A percentile compares a stretch with the other conserved stretches of the same genome.
These are phyloP conservation scores for Cichlasoma orientale DNA, from an alignment of 2,797 vertebrate genomes.

Conservation along the genomic window DNA sequence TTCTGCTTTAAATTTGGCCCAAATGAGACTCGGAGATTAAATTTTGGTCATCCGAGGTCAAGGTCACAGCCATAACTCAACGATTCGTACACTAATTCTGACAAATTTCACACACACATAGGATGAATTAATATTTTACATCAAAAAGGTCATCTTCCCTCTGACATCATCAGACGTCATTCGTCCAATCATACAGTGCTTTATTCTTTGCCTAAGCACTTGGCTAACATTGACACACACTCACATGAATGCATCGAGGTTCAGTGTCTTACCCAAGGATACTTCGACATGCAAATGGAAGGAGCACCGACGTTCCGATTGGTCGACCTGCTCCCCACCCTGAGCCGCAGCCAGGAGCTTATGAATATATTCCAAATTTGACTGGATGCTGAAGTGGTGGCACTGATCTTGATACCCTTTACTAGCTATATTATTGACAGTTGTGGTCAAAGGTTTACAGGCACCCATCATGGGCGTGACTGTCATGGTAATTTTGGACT, in stretches of 20 bases:
- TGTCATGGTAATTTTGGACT: too few species aligned
- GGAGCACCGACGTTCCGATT: fast-evolving
- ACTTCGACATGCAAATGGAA: not conserved
- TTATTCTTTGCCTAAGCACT: not conserved
- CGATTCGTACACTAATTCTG: not conserved
- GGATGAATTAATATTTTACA: not conserved
- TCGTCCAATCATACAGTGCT: not conserved
- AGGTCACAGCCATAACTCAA: not conserved
- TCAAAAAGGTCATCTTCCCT: not conserved
- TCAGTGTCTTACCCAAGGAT: not conserved
- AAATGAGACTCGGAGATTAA: not conserved
- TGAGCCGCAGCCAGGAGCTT: not conserved
- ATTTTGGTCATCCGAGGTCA: not conserved
- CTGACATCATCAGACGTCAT: not conserved
- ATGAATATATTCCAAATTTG: not conserved
- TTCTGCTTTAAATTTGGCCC: not conserved
- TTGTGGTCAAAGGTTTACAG: not conserved
- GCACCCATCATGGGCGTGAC: too few species aligned
- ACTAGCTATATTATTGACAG: not conserved
- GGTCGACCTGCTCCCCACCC: not conserved
- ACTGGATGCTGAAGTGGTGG: not conserved
- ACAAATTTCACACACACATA: fast-evolving
- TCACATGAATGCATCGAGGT: not conserved
- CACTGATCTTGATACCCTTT: not conserved
- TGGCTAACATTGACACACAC: not conserved